Conservation (phyloP, 2,888 invertebrate species). For the Conchocele bisecta region DNA sequence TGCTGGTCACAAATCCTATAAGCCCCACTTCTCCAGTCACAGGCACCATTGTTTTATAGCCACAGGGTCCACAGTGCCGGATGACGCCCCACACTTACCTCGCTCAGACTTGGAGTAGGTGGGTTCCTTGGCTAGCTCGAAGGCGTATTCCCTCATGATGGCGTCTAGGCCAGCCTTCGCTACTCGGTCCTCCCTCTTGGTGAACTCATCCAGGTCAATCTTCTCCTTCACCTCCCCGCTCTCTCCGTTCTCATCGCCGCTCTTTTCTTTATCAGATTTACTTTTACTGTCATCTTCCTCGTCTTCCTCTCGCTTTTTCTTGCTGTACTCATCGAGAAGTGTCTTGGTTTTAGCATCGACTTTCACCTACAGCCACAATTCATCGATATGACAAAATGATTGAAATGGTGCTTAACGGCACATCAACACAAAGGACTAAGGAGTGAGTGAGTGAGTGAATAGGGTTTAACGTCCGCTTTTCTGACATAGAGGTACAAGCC, state of each 20-base stretch:
- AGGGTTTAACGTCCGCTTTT: too few species aligned
- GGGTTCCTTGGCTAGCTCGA: slow-evolving; percentile 78
- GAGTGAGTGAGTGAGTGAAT: too few species aligned
- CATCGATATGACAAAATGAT: too few species aligned
- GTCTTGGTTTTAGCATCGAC: slow-evolving; percentile 99
- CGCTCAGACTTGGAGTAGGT: slow-evolving; percentile 19
- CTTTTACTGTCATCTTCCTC: slow-evolving; percentile 66
- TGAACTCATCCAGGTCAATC: slow-evolving; percentile 85
- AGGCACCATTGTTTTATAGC: too few species aligned
- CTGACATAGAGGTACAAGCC: too few species aligned
- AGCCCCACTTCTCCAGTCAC: too few species aligned
- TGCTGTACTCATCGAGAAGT: slow-evolving; percentile 95
- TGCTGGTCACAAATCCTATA: too few species aligned
- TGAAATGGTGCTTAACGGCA: too few species aligned
- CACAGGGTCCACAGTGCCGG: too few species aligned
- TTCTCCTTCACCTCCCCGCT: slow-evolving; percentile 63
- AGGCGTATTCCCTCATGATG: slow-evolving; percentile 91
- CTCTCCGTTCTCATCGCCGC: slow-evolving; percentile 68
- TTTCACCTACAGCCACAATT: slow-evolving; percentile 87
- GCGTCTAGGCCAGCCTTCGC: slow-evolving; percentile 91
- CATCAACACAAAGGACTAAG: too few species aligned
- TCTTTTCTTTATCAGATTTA: slow-evolving; percentile 66
- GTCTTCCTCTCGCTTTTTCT: slow-evolving; percentile 70
- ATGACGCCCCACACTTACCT: too few species aligned
- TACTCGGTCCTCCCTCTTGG: slow-evolving; percentile 86